Base-by-base conservation (phyloP, 2,113 vertebrate species). In the Ahaetulla prasina region DNA sequence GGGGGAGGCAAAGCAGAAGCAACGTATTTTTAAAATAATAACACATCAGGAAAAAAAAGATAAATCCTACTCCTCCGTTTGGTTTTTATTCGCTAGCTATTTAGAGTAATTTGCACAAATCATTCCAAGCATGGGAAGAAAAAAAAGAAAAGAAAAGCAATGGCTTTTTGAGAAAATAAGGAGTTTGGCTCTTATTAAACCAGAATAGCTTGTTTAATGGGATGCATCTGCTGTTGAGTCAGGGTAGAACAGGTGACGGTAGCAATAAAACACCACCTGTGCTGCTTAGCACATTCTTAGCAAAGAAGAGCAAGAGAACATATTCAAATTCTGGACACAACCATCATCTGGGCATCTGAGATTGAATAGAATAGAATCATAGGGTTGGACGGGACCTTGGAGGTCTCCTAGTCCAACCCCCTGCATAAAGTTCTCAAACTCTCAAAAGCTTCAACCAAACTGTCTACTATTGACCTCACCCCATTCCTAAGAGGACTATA, bases 61-160 rank as follows among this genome's bases (percentile, higher is more conserved):
- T 25, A 49, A 86, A 86, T 47, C 45, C 9, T 47, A 87, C 7
- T 84, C 92, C 91, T 89, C 95, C 0, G 74, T 27, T n/a, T 93
- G 93, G 94, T 92, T 96, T 97, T 96, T 96, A 96, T 92, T 11
- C 47, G 0, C 89, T 87, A 96, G 95, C 95, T 96, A 96, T 97
- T 97, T 96, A 96, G 96, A 97, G 96, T 97, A 97, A 98, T 98
- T 97, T 97, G 97, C 95, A 97, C 96, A 97, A 97, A 98, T 97
- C 97, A 97, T 89, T 0, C 94, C 80, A 7, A 95, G 96, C 96
- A 96, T 95, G 90, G 68, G 95, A 93, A 25, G 9, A 95, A 96
- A 91, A 94, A 95, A 96, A 91, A 94, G n/a, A n/a, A 93, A 95
- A 93, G 93, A 68, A 18, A 94, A 92, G 90, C 94, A 94, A 95